These are phyloP conservation scores for Aleiodes alternator DNA, from an alignment of 2,888 invertebrate species.

Conservation along the genomic window DNA sequence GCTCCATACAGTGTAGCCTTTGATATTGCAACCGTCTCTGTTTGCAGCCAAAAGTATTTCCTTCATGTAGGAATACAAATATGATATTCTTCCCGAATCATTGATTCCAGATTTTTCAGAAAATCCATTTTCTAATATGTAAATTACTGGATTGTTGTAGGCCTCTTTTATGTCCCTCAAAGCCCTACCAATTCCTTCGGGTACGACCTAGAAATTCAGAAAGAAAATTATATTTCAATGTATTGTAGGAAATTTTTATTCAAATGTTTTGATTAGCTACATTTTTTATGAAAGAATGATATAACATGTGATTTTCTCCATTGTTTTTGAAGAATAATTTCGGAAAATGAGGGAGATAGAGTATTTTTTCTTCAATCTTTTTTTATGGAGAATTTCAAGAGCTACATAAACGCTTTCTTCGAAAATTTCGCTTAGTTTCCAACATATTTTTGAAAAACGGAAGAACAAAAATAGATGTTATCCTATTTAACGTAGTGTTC, in stretches of 20 bases:
- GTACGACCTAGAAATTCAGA: constrained; percentile 66
- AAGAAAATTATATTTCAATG: neutral
- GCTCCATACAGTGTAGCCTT: constrained; percentile 80
- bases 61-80: constrained; percentile 74
- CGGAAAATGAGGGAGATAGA: too few relatives aligned
- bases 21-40: constrained; percentile 75
- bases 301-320: too few relatives aligned
- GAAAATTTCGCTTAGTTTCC: too few relatives aligned
- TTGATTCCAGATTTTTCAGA: constrained; percentile 48
- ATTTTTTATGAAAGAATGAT: neutral
- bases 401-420: too few relatives aligned
- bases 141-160: constrained; percentile 70
- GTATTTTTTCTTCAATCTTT: too few relatives aligned
- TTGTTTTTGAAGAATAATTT: neutral
- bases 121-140: constrained; percentile 73
- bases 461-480: too few relatives aligned
- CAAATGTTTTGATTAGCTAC: neutral
- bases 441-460: too few relatives aligned
- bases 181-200: constrained; percentile 73
- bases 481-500: too few relatives aligned
- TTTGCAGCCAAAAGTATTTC: constrained; percentile 76
- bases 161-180: constrained; percentile 71
- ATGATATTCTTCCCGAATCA: constrained; percentile 62
- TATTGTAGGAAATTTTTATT: neutral
- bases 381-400: too few relatives aligned